Evolutionary conservation across 2,888 invertebrate species (phyloP), one percentile per base, ranked within the genome.

Genomic region (Macaria notata): DNA sequence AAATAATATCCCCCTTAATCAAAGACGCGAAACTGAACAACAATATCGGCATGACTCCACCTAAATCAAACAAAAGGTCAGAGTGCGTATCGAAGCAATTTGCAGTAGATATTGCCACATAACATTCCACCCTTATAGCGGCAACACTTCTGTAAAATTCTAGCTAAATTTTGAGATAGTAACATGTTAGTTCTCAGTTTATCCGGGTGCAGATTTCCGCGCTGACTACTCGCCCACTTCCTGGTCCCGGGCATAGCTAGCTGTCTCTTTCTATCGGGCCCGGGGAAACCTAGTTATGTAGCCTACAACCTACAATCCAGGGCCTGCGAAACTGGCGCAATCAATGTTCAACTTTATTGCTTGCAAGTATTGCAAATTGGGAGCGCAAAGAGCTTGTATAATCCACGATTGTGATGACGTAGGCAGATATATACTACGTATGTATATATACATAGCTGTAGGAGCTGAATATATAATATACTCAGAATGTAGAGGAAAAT

Each of bases 241-340:
- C 66, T 72, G 56, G 64, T 67, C 64, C 59, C 54, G 49, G 46
- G 30, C 39, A 59, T 55, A 80, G 78, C 83, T 82, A 77, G 76
- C 87, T 72, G 69, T 86, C 87, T 76, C 84, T 69, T 71, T 87
- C 82, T 71, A 68, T 74, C 79, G 70, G 43, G 66, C 76, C 87
- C 85, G 84, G 85, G 84, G 75, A 81, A 79, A 81, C 83, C 83
- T 81, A 83, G 78, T 85, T 42, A 75, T 76, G 74, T 70, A 76
- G 71, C 70, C 68, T 66, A 70, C 54, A 30, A 42, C 44, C 44
- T 33, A 66, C 57, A 36, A 36, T 36, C 41, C 41, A 61, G 70
- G 75, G 72, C 70, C 69, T 51, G 49, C 9, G 58, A 57, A 64
- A 56, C 61, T 56, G 54, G 54, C 52, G 56, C 73, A 71, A 62